Percentiles rank a stretch among this genome's conserved stretches.
Conservation (phyloP, 2,113 vertebrate genomes). For the Excalfactoria chinensis region DNA sequence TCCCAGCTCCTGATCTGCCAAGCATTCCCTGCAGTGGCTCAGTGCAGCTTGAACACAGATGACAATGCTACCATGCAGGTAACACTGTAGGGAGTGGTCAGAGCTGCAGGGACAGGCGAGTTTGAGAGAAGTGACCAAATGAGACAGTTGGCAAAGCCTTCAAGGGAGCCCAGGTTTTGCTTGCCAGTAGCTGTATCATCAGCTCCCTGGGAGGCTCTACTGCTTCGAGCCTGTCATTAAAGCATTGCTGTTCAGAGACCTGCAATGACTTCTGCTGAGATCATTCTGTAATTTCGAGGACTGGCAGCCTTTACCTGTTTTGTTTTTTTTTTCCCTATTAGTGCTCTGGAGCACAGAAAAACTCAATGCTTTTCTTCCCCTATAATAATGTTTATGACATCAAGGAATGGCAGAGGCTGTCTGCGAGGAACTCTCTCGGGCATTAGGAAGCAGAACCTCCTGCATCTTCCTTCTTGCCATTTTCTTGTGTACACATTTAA, state of each 20-base stretch:
- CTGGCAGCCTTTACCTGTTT: background rate
- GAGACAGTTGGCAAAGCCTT: background rate
- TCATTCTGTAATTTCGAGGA: background rate
- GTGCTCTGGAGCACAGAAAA: background rate
- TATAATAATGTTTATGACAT: background rate
- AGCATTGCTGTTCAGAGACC: background rate
- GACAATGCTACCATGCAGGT: slow-evolving; percentile 99
- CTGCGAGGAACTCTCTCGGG: background rate
- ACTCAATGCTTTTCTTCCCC: background rate
- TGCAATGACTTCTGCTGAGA: background rate
- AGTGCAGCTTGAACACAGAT: slow-evolving; percentile 94
- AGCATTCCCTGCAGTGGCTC: slow-evolving; percentile 94
- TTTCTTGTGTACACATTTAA: background rate
- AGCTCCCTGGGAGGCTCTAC: background rate
- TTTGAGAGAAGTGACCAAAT: background rate
- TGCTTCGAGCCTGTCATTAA: background rate
- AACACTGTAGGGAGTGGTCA: background rate
- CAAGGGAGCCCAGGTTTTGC: background rate
- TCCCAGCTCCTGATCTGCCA: slow-evolving; percentile 96
- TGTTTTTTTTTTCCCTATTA: background rate
- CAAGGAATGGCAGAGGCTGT: background rate
- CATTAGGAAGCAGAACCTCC: background rate
- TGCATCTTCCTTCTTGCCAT: background rate
- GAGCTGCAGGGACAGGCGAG: background rate
- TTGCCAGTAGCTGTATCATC: background rate